Evolutionary conservation across 1,140 invertebrate species (phyloP), one percentile per base, ranked within the genome.

Genomic region (Eurosta solidaginis): DNA sequence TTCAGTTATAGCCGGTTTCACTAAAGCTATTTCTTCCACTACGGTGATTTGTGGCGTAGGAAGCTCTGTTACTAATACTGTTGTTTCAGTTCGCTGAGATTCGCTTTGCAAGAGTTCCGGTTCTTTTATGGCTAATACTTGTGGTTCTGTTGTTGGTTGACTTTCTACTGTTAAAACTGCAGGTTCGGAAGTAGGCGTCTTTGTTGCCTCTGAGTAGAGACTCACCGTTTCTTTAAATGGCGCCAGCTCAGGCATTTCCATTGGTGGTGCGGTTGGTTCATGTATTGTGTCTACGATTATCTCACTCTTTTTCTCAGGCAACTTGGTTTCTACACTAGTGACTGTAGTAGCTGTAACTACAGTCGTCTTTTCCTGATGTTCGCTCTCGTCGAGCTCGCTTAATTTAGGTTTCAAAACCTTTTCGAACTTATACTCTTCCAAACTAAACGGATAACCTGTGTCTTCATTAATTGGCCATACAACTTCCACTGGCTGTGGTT

Each of bases 391-490:
- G n/a, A 63, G 5, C 40, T 50, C n/a, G n/a, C n/a, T 27, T 5
- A 12, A 12, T 2, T 45, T 50, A 3, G 45, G 49, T 22, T 29
- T 22, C n/a, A 74, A 12, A 33, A 44, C 17, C 76, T 74, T 78
- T 50, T 86, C 84, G 68, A 83, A 86, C 29, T 82, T 81, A 29
- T 87, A 85, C 6, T 81, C 78, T 17, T 85, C 82, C 20, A 86
- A 77, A 0, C 82, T 81, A 27, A 88, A 42, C 1, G 83, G 82
- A 77, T 84, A 82, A 17, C 86, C 86, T 36, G 86, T 88, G 44
- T 87, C 82, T 10, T 82, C 81, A 52, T 82, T 85, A 1, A 81
- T 79, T 25, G 86, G 86, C 86, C 86, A 88, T 49, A 88, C 83
- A n/a, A 78, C 68, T 74, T 85, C 82, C 42, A 80, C 81, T 54